Conservation (phyloP, 2,113 vertebrate species). For the Turdus rufiventris region DNA sequence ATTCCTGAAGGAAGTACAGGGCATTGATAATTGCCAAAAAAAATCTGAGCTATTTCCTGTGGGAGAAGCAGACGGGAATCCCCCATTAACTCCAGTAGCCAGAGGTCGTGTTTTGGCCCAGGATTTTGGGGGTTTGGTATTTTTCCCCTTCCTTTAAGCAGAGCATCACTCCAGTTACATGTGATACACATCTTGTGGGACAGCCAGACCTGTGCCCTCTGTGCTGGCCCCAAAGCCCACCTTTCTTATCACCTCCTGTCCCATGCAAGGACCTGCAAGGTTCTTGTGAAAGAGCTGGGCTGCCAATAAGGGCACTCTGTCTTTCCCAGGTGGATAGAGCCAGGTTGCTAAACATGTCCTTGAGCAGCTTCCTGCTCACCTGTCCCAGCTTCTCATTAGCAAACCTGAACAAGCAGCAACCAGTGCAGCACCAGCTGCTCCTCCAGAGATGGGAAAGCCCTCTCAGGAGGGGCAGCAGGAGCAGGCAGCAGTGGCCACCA, state of each 20-base stretch:
- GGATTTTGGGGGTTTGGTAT: neutral
- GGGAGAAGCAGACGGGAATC: constrained; percentile 43
- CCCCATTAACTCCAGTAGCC: neutral
- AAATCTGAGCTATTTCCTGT: constrained; percentile 62
- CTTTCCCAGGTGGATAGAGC: neutral
- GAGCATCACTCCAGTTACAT: neutral
- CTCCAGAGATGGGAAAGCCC: neutral
- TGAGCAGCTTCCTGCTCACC: constrained; percentile 1
- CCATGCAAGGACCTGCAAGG: neutral
- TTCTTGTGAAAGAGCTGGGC: neutral
- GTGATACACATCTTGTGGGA: neutral
- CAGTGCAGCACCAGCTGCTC: neutral
- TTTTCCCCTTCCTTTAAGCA: neutral
- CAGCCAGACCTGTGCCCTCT: neutral
- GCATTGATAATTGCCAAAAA: constrained; percentile 38
- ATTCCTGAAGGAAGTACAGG: constrained; percentile 51
- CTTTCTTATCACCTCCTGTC: neutral
- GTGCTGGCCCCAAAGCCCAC: neutral
- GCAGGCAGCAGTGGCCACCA: accelerated
- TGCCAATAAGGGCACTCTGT: neutral
- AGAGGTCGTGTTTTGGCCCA: neutral
- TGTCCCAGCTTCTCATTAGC: neutral
- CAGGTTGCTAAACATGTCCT: neutral
- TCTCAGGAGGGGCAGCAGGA: neutral
- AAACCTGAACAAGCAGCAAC: neutral